These are phyloP conservation scores for Monarcha castaneiventris DNA, from an alignment of 2,113 vertebrate species.

Conservation along the genomic window DNA sequence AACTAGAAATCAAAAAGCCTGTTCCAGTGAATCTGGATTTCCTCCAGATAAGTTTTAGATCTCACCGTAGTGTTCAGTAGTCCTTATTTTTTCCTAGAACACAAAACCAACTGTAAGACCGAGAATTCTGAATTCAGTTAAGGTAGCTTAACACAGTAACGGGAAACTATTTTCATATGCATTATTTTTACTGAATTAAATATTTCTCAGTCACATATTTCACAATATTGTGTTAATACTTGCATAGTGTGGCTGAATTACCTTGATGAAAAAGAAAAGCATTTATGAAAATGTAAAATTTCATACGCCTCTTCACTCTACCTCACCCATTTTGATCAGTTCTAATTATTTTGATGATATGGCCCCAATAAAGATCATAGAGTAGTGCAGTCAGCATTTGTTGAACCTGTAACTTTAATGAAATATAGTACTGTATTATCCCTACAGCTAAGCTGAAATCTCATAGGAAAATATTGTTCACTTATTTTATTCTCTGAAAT, in stretches of 20 bases:
- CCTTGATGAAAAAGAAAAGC: background rate
- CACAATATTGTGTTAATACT: background rate
- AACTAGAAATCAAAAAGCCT: background rate
- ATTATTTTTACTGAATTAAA: background rate
- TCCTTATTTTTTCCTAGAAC: background rate
- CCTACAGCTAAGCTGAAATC: constrained; percentile 49
- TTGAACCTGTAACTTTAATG: constrained; percentile 57
- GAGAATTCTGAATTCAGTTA: background rate
- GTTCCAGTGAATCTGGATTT: background rate
- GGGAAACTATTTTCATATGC: background rate
- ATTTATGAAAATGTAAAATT: background rate
- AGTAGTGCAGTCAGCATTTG: constrained; percentile 24
- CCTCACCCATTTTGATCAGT: background rate
- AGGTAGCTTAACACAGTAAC: background rate
- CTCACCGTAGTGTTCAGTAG: background rate
- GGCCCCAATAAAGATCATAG: background rate
- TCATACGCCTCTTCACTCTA: background rate
- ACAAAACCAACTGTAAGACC: background rate
- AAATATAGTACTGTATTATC: constrained; percentile 39
- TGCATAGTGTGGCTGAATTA: background rate
- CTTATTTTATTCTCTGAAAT: constrained; percentile 50
- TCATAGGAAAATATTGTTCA: constrained; percentile 29
- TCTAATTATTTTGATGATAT: constrained; percentile 39
- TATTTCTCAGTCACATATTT: background rate
- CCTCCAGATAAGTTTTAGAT: background rate